A percentile compares a stretch with the other conserved stretches of the same genome.
phyloP scores from a whole-genome alignment of 2,797 vertebrate genomes.

The Amazona ochrocephala region DNA sequence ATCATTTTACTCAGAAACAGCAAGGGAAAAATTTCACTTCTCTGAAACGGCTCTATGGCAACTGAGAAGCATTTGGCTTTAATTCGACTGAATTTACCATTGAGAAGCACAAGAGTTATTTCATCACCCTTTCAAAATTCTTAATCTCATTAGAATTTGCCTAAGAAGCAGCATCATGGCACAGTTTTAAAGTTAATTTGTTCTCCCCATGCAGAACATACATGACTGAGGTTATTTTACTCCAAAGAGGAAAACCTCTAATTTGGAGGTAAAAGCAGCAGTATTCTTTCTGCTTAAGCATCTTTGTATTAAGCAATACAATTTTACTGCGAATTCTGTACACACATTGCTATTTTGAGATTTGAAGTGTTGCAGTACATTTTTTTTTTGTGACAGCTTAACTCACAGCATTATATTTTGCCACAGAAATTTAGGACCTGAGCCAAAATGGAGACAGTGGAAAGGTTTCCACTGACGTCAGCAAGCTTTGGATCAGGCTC shows the following conservation, averaged over 20 bases:
- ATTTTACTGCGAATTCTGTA: slow-evolving; percentile 14
- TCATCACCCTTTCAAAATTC: neutral
- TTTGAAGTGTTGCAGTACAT: slow-evolving; percentile 7
- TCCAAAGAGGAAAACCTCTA: neutral
- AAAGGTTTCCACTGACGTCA: slow-evolving; percentile 61
- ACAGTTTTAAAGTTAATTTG: neutral
- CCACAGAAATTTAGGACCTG: slow-evolving; percentile 33
- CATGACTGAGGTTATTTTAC: neutral
- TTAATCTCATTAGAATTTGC: slow-evolving; percentile 24
- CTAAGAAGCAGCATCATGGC: neutral
- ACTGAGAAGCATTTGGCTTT: slow-evolving; percentile 2
- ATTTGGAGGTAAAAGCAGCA: slow-evolving; percentile 3
- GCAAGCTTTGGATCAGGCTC: slow-evolving; percentile 41
- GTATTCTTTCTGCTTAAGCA: neutral
- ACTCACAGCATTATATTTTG: slow-evolving; percentile 47
- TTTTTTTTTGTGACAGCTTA: slow-evolving; percentile 38
- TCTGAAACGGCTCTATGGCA: slow-evolving; percentile 39
- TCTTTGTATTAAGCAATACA: neutral
- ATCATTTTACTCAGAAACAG: slow-evolving; percentile 16
- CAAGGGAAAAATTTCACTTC: neutral
- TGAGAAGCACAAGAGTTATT: neutral
- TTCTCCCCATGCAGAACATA: neutral
- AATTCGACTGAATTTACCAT: neutral
- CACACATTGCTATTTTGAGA: slow-evolving; percentile 37
- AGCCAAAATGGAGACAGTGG: slow-evolving; percentile 46